Evolutionary conservation across 2,113 vertebrate genomes (phyloP), one percentile per base, ranked within the genome.

Genomic region (Pseudolaguvia tuberculata): DNA sequence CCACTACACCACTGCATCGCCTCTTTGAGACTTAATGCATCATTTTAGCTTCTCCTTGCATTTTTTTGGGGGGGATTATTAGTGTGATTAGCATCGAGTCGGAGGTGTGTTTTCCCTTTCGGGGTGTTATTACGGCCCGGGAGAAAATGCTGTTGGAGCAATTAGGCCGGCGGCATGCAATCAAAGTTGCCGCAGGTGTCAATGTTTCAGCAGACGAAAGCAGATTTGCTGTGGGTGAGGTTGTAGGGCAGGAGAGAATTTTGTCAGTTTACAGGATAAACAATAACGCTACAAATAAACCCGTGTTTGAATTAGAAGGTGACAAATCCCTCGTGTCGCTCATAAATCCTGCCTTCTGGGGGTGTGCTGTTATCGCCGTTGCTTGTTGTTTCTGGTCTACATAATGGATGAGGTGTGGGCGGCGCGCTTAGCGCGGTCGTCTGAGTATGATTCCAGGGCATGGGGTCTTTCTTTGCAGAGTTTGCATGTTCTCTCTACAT

Each of bases 121-220:
- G n/a, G 18, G 27, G 29, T 70, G 29, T 53, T 35, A 39, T 53
- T 20, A 70, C 50, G 29, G 50, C 67, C 67, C 17, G 6, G 50
- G 50, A 70, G 66, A 20, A 70, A 70, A 70, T 39, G 11, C 5
- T 20, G 7, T 53, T 53, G 31, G 50, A 70, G 53, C 67, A 70
- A 70, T 70, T 53, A 53, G 21, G 48, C 50, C n/a, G 20, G 67
- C 50, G 27, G 50, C 67, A 35, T 39, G 67, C 50, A 21, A 70
- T 70, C 48, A 52, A 31, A 68, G 50, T 53, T 70, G 29, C 50
- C 50, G 18, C 50, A 53, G 50, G 67, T 70, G 50, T 53, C 67
- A n/a, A 9, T 15, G 67, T 53, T 70, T 53, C 67, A 39, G 27
- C 66, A 29, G 48, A 68, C 2, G 23, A 68, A 47, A n/a, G 25